Evolutionary conservation across 2,113 vertebrate species (phyloP), one percentile per base, ranked within the genome.

Genomic region (Echinops telfairi): DNA sequence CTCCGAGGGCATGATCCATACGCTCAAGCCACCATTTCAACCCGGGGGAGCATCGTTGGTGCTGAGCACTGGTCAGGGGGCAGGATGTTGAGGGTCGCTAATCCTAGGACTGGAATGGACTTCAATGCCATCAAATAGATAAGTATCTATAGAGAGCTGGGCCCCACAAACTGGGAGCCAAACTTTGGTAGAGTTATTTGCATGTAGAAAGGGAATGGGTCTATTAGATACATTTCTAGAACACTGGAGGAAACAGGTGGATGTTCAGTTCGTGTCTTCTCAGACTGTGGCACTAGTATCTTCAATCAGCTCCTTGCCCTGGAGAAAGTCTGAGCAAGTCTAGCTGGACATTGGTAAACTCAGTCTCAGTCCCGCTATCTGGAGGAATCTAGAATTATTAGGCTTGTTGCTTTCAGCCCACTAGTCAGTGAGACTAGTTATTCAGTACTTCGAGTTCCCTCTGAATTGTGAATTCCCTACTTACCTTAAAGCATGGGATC

Each of bases 91-190:
- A 47, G 25, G 3, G 17, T 86, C 66, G 58, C 73, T 76, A 78
- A 36, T 83, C 33, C 77, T 14, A 77, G 22, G 23, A 60, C 23
- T 58, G 38, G 81, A 82, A 62, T n/a, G 22, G 31, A 47, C 33
- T 90, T 86, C 80, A 79, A 87, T 31, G 62, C 53, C 2, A 90
- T 78, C 15, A 87, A 19, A 79, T 76, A 89, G 60, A 4, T 83
- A 38, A 88, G 43, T 40, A 47, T 27, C 8, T 71, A 53, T 57
- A 64, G 86, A 86, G 25, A 88, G 2, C 43, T 76, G 43, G 53
- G 58, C 7, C 36, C 25, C 40, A 25, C 5, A 86, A 64, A 64
- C 93, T 31, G 75, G 11, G 22, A 92, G 68, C 53, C 68, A 92
- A 31, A 14, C 16, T 84, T 86, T 71, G 57, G n/a, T 90, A 81